phyloP scores from a whole-genome alignment of 2,797 vertebrate species.

The Megaceryle alcyon region DNA sequence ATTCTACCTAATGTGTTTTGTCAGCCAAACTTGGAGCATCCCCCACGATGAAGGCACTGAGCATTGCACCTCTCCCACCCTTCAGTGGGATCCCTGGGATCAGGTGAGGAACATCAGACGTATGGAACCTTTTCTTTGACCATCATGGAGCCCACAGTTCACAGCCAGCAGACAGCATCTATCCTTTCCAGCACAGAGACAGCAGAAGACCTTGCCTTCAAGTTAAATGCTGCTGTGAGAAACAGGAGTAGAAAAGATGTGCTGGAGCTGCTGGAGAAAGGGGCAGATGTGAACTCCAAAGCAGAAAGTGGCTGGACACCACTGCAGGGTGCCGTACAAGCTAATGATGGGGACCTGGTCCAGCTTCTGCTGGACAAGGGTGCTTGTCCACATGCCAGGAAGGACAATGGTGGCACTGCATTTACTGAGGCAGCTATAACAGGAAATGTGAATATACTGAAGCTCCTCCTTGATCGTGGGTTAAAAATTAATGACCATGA shows the following conservation, averaged over 20 bases:
- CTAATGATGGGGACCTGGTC: neutral
- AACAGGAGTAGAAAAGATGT: fast-evolving
- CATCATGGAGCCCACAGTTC: slow-evolving; percentile 12
- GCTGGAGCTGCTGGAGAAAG: slow-evolving; percentile 57
- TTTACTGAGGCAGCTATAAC: slow-evolving; percentile 60
- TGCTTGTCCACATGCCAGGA: slow-evolving; percentile 55
- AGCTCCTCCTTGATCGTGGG: slow-evolving; percentile 47
- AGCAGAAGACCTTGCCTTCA: neutral
- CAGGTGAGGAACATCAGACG: neutral
- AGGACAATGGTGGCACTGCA: slow-evolving; percentile 74
- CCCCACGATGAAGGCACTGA: fast-evolving
- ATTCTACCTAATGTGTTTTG: fast-evolving
- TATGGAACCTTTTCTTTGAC: neutral
- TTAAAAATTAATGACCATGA: slow-evolving; percentile 63
- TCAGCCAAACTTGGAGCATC: neutral
- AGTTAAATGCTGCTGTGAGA: slow-evolving; percentile 23
- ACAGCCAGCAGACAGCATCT: neutral
- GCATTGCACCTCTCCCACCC: neutral
- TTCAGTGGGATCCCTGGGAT: neutral
- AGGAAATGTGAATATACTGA: slow-evolving; percentile 44
- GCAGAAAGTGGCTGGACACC: slow-evolving; percentile 64
- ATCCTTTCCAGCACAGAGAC: neutral
- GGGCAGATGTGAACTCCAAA: slow-evolving; percentile 69
- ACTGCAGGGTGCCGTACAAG: slow-evolving; percentile 54
- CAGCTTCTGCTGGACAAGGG: slow-evolving; percentile 59